These are phyloP conservation scores for Diplosoma virens DNA, from an alignment of 23 tunicate species.

Conservation along the genomic window DNA sequence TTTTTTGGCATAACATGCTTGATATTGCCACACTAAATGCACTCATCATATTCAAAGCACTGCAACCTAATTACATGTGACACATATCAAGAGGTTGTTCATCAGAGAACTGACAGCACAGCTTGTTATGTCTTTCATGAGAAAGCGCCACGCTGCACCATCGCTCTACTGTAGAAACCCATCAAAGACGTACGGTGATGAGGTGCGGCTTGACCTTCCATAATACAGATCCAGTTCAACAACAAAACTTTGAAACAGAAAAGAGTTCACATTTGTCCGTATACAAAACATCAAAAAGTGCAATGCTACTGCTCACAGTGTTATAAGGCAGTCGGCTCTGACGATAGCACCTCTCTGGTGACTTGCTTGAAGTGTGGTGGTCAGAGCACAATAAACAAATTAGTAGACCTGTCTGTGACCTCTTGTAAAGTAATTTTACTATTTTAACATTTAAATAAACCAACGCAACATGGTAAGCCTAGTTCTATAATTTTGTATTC, in stretches of 20 bases:
- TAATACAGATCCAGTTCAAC: not conserved
- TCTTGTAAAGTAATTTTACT: too few species aligned
- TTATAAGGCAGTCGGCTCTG: not conserved
- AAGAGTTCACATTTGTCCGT: too few species aligned
- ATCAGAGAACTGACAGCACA: too few species aligned
- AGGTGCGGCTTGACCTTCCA: not conserved
- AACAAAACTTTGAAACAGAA: not conserved
- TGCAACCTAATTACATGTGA: not conserved
- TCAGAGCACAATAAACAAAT: too few species aligned
- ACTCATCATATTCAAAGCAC: not conserved
- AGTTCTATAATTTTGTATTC: not conserved
- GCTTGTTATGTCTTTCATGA: too few species aligned
- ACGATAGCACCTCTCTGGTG: not conserved
- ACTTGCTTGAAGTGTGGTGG: not conserved
- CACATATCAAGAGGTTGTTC: not conserved
- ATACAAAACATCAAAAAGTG: too few species aligned
- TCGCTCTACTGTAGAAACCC: too few species aligned
- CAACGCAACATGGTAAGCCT: not conserved
- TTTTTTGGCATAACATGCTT: not conserved
- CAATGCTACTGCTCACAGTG: not conserved
- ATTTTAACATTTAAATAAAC: not conserved
- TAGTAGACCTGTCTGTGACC: too few species aligned
- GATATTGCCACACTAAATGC: not conserved
- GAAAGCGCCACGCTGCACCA: not conserved
- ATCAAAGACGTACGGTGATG: not conserved